Conservation (phyloP, 2,888 invertebrate species). For the Griposia aprilina region DNA sequence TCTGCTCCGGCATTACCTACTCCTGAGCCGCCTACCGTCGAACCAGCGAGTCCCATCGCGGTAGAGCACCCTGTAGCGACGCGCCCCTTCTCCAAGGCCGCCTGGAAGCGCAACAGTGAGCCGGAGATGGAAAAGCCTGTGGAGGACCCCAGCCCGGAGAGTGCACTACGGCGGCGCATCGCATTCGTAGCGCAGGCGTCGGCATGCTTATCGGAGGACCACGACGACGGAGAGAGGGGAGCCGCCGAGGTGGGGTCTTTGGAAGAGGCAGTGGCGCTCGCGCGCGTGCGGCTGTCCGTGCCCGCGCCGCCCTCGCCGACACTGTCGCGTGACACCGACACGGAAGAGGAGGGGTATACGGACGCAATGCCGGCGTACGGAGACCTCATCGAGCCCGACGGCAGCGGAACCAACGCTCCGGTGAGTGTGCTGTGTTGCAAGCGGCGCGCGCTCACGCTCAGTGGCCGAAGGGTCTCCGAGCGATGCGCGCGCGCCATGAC, state of each 20-base stretch:
- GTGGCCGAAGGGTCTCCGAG: conserved; percentile 81
- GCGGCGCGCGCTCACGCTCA: conserved; percentile 68
- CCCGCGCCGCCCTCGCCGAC: conserved; percentile 81
- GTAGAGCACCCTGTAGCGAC: conserved; percentile 89
- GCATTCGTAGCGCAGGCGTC: conserved; percentile 90
- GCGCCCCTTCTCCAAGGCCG: conserved; percentile 89
- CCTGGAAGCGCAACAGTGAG: conserved; percentile 86
- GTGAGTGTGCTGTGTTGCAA: conserved; percentile 76
- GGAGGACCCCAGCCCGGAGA: conserved; percentile 87
- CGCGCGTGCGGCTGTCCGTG: conserved; percentile 86
- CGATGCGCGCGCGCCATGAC: conserved; percentile 90
- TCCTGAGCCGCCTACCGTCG: conserved; percentile 49
- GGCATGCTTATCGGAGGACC: conserved; percentile 89
- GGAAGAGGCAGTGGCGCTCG: conserved; percentile 89
- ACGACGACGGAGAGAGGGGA: conserved; percentile 85
- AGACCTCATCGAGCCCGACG: conserved; percentile 88
- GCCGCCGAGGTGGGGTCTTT: conserved; percentile 86
- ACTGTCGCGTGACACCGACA: conserved; percentile 84
- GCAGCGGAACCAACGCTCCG: conserved; percentile 78
- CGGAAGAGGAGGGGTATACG: conserved; percentile 87
- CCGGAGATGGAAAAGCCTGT: conserved; percentile 85
- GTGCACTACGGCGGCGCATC: conserved; percentile 87
- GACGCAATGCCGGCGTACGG: conserved; percentile 90
- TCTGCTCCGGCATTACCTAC: conserved; percentile 58
- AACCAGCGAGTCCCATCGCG: conserved; percentile 83